These are phyloP conservation scores for Pollimyrus isidori DNA, from an alignment of 2,113 vertebrate species.

Conservation along the genomic window DNA sequence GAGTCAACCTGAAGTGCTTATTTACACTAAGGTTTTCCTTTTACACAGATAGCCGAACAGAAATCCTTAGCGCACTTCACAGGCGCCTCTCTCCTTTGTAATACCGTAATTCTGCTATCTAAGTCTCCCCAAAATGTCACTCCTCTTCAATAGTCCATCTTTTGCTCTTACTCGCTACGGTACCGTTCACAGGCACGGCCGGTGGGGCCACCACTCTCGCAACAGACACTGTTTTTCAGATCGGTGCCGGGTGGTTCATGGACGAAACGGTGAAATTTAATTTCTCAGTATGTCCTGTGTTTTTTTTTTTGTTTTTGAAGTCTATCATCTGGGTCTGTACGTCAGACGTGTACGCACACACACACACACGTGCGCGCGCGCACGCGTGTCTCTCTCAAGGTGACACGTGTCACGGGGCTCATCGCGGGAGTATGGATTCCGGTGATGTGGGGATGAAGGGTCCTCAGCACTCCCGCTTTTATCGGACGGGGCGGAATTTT, in stretches of 20 bases:
- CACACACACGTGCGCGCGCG: too few species aligned
- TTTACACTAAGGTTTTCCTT: not conserved
- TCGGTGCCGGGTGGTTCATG: not conserved
- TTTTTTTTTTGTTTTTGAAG: not conserved
- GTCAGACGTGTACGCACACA: not conserved
- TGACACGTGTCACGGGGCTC: not conserved
- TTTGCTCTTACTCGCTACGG: not conserved
- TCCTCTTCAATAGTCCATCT: not conserved
- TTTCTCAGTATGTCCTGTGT: not conserved
- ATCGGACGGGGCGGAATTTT: not conserved
- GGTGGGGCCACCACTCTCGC: too few species aligned
- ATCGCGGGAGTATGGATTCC: not conserved
- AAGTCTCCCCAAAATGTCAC: not conserved
- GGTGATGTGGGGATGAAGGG: not conserved
- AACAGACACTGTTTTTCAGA: not conserved
- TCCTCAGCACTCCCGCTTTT: not conserved
- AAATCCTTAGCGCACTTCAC: not conserved
- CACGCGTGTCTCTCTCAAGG: not conserved
- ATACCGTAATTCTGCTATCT: not conserved
- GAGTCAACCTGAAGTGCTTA: not conserved
- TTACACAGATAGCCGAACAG: not conserved
- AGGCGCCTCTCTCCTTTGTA: not conserved
- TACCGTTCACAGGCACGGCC: not conserved
- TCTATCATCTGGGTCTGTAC: not conserved
- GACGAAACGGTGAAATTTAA: not conserved